A percentile compares a stretch with the other conserved stretches of the same genome.
These are phyloP conservation scores for Cyrtodaria siliqua DNA, from an alignment of 2,888 invertebrate genomes.

Conservation along the genomic window DNA sequence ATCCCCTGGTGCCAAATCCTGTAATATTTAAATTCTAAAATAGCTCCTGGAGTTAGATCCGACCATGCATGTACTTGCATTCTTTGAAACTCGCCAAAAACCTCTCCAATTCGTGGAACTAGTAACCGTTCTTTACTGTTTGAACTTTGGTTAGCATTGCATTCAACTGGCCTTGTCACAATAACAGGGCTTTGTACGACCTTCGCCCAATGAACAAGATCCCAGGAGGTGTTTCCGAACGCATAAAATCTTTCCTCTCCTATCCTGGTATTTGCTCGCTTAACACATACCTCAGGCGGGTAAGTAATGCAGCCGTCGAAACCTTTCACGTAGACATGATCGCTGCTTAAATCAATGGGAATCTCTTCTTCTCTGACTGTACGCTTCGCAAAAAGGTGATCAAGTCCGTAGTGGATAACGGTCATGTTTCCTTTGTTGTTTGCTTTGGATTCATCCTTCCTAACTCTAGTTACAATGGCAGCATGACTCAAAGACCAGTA, in stretches of 20 bases:
- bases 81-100: constrained; percentile 19
- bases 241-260: constrained; percentile 25
- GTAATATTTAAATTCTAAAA: constrained; percentile 40
- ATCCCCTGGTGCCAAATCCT: constrained; percentile 40
- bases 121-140: constrained; percentile 7
- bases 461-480: constrained; percentile 24
- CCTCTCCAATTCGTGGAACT: constrained; percentile 13
- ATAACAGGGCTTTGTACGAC: too few relatives aligned
- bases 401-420: too few relatives aligned
- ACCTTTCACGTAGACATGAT: too few relatives aligned
- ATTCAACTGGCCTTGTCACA: neutral
- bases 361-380: too few relatives aligned
- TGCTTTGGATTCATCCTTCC: too few relatives aligned
- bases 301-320: too few relatives aligned
- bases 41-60: constrained; percentile 25
- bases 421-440: too few relatives aligned
- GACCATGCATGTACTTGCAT: constrained; percentile 9
- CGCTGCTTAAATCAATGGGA: too few relatives aligned
- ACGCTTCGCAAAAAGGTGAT: too few relatives aligned
- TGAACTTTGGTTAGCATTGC: neutral
- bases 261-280: constrained; percentile 27
- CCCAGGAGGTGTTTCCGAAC: constrained; percentile 22
- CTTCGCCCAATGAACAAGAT: too few relatives aligned
- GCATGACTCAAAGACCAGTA: constrained; percentile 35
- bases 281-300: constrained; percentile 9